A percentile compares a stretch with the other conserved stretches of the same genome.
Conservation (phyloP, 2,888 invertebrate genomes). For the Drepanosiphum platanoidis region DNA sequence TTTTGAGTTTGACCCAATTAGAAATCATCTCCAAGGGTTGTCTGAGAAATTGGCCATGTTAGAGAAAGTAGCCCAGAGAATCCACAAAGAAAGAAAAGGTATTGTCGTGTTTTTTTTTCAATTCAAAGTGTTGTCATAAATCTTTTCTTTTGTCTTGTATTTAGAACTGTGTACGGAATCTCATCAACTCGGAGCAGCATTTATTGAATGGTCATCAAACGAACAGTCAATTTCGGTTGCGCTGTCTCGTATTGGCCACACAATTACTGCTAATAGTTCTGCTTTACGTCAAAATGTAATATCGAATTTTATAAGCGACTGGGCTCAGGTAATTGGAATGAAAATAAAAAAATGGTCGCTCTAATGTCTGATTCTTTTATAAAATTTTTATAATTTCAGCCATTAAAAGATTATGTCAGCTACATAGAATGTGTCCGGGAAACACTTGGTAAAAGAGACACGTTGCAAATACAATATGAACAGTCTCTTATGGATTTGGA, state of each 20-base stretch:
- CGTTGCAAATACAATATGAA: slow-evolving; percentile 75
- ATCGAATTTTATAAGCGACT: slow-evolving; percentile 45
- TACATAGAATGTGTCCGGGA: slow-evolving; percentile 77
- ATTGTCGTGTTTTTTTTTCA: slow-evolving; percentile 18
- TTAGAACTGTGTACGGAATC: slow-evolving; percentile 56
- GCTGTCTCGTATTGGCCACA: slow-evolving; percentile 58
- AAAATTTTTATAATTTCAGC: slow-evolving; percentile 65
- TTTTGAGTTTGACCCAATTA: slow-evolving; percentile 74
- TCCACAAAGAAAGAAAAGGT: slow-evolving; percentile 74
- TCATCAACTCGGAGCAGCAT: slow-evolving; percentile 56
- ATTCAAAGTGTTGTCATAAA: neutral
- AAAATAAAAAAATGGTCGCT: neutral
- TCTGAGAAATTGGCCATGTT: slow-evolving; percentile 74
- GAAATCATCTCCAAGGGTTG: slow-evolving; percentile 72
- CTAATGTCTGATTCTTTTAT: too few species aligned
- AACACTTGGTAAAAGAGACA: slow-evolving; percentile 73
- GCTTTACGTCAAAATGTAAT: slow-evolving; percentile 53
- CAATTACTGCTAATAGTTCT: slow-evolving; percentile 55
- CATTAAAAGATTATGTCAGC: slow-evolving; percentile 72
- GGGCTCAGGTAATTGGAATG: slow-evolving; percentile 44
- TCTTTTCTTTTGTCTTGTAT: neutral
- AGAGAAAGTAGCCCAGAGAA: slow-evolving; percentile 74
- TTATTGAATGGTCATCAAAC: slow-evolving; percentile 59
- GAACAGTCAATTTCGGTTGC: slow-evolving; percentile 45
- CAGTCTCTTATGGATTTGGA: slow-evolving; percentile 73